phyloP scores from a whole-genome alignment of 2,113 vertebrate species.

The Panurus biarmicus region DNA sequence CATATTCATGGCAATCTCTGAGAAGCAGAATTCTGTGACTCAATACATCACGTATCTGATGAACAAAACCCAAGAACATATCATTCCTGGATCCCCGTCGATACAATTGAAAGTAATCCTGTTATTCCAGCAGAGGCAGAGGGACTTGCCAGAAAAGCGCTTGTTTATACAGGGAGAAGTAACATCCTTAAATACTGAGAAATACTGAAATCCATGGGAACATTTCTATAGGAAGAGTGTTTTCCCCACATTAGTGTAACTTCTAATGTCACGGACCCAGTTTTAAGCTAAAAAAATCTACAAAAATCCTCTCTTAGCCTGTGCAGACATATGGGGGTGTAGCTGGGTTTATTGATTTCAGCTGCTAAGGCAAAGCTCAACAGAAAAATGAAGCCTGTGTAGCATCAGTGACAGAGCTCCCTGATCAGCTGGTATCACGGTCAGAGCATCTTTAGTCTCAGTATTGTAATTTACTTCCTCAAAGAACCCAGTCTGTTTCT shows the following conservation, averaged over 20 bases:
- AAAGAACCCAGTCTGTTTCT: neutral
- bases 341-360: neutral
- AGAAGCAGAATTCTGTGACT: neutral
- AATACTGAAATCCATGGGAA: neutral
- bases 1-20: neutral
- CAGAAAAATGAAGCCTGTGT: neutral
- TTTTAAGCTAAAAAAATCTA: neutral
- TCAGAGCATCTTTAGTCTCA: neutral
- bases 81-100: conserved; percentile 25
- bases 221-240: neutral
- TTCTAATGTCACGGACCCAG: neutral
- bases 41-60: neutral
- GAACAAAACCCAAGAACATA: neutral
- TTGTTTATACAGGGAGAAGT: neutral
- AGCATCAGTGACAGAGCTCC: neutral
- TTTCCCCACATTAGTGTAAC: neutral
- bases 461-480: neutral
- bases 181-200: neutral
- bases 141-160: neutral
- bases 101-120: neutral
- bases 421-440: neutral
- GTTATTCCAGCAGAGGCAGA: neutral
- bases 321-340: neutral
- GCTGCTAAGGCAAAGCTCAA: neutral
- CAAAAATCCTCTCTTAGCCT: neutral